Percentiles rank a stretch among this genome's conserved stretches.
phyloP scores from a whole-genome alignment of 1,140 invertebrate species.

The Bombus confusus region DNA sequence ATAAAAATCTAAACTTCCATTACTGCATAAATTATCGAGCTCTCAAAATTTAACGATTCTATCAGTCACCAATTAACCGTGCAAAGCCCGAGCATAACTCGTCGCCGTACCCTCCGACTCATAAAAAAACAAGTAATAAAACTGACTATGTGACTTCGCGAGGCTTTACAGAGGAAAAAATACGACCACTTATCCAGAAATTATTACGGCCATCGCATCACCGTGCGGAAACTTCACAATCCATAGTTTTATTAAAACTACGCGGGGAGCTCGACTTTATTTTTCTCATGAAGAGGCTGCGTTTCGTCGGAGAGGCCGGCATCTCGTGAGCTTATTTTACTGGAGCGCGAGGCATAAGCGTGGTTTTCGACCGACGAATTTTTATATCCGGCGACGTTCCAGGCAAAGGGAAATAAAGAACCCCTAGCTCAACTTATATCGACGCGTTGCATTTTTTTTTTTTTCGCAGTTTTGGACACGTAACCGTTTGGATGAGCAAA shows the following conservation, averaged over 20 bases:
- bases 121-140: neutral
- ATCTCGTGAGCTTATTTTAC: neutral
- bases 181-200: neutral
- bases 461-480: neutral
- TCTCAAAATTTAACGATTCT: neutral
- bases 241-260: neutral
- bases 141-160: neutral
- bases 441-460: neutral
- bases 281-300: neutral
- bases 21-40: neutral
- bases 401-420: neutral
- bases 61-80: neutral
- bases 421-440: neutral
- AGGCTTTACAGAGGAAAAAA: no score
- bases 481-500: neutral
- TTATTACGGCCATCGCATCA: neutral
- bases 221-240: neutral
- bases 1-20: neutral
- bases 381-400: neutral
- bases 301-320: neutral
- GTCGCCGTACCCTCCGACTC: neutral
- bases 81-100: no score
- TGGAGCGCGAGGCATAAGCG: neutral
- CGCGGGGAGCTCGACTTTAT: neutral
- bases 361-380: neutral